A percentile compares a stretch with the other conserved stretches of the same genome.
Evolutionary conservation across 2,113 vertebrate species (phyloP).

Genomic region (Pseudonaja textilis): DNA sequence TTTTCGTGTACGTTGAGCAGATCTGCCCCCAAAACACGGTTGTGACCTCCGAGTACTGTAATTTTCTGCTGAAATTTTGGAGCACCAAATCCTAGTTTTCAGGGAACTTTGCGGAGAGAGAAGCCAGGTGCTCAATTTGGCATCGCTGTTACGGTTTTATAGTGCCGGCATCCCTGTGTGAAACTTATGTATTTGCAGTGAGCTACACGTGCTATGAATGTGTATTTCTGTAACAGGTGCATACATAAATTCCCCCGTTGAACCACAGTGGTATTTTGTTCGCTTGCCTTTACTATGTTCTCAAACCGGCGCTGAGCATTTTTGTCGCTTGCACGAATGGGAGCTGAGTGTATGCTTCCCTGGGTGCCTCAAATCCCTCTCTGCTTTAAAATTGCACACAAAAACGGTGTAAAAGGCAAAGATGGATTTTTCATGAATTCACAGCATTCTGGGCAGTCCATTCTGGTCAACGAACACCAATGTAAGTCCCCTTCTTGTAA

Average conservation of each 20-base stretch:
- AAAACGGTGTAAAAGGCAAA: background rate
- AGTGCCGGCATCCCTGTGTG: accelerated
- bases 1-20: background rate
- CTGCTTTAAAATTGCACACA: background rate
- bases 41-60: background rate
- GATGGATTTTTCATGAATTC: background rate
- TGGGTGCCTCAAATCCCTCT: background rate
- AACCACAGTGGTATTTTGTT: background rate
- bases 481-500: background rate
- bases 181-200: accelerated
- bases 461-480: background rate
- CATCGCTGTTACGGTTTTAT: background rate
- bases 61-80: background rate
- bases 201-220: accelerated
- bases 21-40: background rate
- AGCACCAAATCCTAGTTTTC: background rate
- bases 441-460: background rate
- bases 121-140: too few species aligned
- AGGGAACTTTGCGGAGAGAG: background rate
- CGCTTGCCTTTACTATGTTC: background rate
- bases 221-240: background rate
- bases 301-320: background rate
- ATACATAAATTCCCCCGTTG: background rate
- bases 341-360: background rate
- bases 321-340: background rate